These are phyloP conservation scores for Mobula birostris DNA, from an alignment of 2,113 vertebrate species.

Conservation along the genomic window DNA sequence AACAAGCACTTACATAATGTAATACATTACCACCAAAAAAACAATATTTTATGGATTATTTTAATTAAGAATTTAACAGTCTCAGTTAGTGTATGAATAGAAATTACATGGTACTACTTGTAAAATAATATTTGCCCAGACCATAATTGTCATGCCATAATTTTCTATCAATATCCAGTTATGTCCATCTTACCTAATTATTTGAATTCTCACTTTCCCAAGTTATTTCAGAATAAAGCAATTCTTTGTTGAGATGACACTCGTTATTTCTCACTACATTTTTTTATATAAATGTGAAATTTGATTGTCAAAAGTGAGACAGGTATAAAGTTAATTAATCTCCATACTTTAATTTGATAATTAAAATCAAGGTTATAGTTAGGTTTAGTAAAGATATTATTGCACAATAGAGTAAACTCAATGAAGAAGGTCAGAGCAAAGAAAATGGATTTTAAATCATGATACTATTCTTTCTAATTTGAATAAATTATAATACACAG, in stretches of 20 bases:
- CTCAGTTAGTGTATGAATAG: not conserved
- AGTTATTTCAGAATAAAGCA: not conserved
- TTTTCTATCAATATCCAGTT: not conserved
- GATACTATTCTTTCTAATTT: not conserved
- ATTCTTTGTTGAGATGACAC: not conserved
- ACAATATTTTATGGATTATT: not conserved
- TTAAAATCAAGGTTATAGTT: not conserved
- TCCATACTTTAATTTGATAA: not conserved
- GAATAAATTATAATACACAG: not conserved
- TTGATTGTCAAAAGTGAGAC: not conserved
- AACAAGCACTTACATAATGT: not conserved
- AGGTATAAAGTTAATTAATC: not conserved
- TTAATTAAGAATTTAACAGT: not conserved
- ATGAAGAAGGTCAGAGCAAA: not conserved
- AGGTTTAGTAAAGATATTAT: not conserved
- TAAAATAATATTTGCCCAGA: not conserved
- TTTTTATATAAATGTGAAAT: not conserved
- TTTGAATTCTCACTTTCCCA: not conserved
- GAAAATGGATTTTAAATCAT: not conserved
- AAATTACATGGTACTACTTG: not conserved
- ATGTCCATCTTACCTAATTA: not conserved
- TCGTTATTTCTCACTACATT: not conserved
- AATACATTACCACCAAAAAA: not conserved
- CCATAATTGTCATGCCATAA: not conserved
- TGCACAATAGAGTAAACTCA: not conserved